These are phyloP conservation scores for Hyposmocoma kahamanoa DNA, from an alignment of 1,140 invertebrate genomes.

Conservation along the genomic window DNA sequence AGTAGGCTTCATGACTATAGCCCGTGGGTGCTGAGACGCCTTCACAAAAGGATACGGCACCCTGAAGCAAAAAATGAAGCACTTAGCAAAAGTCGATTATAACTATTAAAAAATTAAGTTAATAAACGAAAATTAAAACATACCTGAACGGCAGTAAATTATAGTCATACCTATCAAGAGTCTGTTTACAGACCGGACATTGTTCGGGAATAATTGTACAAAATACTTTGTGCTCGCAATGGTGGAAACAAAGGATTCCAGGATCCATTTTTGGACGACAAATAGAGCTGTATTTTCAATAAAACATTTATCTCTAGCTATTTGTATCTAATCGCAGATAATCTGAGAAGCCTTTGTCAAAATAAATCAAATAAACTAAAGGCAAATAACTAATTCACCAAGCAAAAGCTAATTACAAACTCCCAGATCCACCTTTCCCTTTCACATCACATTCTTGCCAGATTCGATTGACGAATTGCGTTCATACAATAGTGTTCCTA, in stretches of 20 bases:
- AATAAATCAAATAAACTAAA: slow-evolving; percentile 17
- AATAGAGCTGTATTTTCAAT: slow-evolving; percentile 36
- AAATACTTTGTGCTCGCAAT: slow-evolving; percentile 86
- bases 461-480: no score
- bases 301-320: slow-evolving; percentile 14
- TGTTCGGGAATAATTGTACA: slow-evolving; percentile 81
- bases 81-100: slow-evolving; percentile 40
- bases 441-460: no score
- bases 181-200: slow-evolving; percentile 81
- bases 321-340: background rate
- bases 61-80: slow-evolving; percentile 68
- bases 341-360: slow-evolving; percentile 9
- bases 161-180: slow-evolving; percentile 75
- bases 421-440: slow-evolving; percentile 28
- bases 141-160: slow-evolving; percentile 83
- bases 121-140: slow-evolving; percentile 18
- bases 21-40: slow-evolving; percentile 81
- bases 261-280: slow-evolving; percentile 75
- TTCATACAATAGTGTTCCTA: no score
- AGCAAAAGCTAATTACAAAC: slow-evolving; percentile 34
- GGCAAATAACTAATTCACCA: slow-evolving; percentile 22
- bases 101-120: slow-evolving; percentile 12
- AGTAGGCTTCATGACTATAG: slow-evolving; percentile 86
- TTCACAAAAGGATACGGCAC: slow-evolving; percentile 86
- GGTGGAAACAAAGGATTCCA: slow-evolving; percentile 87